Conservation (phyloP, 1,140 invertebrate genomes). For the Oscheius sp. region DNA sequence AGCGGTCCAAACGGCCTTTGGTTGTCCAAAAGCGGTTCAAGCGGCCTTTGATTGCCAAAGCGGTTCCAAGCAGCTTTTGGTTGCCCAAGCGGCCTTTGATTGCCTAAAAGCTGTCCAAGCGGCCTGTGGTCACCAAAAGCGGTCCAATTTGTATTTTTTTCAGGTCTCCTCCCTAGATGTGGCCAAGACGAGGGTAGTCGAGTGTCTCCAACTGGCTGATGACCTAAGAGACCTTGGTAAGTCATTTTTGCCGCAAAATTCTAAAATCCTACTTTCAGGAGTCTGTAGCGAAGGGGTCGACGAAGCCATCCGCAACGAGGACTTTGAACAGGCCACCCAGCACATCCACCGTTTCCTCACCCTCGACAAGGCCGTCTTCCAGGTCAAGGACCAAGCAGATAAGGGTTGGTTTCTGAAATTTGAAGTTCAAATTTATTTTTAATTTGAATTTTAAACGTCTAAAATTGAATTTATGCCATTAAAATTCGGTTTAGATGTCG, state of each 20-base stretch:
- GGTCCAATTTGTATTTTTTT: background rate
- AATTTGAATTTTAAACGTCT: too few relatives aligned
- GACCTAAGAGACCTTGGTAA: constrained; percentile 92
- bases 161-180: constrained; percentile 91
- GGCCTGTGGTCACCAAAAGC: too few relatives aligned
- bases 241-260: background rate
- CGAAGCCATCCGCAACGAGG: constrained; percentile 81
- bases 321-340: constrained; percentile 78
- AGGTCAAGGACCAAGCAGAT: constrained; percentile 63
- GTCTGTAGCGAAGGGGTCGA: constrained; percentile 87
- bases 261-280: background rate
- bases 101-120: too few relatives aligned
- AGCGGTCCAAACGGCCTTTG: too few relatives aligned
- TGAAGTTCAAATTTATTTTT: background rate
- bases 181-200: constrained; percentile 86
- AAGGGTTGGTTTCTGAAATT: constrained; percentile 12
- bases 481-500: constrained; percentile 38
- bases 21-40: too few relatives aligned
- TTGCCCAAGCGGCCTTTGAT: too few relatives aligned
- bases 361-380: constrained; percentile 84
- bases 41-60: too few relatives aligned
- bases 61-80: too few relatives aligned
- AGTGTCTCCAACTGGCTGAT: constrained; percentile 88
- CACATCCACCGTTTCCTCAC: constrained; percentile 90
- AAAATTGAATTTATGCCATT: constrained; percentile 66